Base-by-base conservation (phyloP, 2,113 vertebrate genomes). In the Isurus oxyrinchus region DNA sequence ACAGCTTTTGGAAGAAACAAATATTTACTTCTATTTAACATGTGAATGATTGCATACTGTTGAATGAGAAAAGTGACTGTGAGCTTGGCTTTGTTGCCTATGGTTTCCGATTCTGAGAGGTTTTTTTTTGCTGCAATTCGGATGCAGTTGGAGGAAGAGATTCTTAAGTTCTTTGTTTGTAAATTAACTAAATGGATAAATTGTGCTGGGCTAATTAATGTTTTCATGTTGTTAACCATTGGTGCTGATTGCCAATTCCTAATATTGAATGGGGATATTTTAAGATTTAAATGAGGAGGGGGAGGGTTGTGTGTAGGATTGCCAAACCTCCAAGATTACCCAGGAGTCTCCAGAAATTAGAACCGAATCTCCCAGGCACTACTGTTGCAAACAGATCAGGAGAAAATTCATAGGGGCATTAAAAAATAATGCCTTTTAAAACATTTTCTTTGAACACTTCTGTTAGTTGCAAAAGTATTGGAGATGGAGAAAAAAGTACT, bases 21-120 rank as follows among this genome's bases (percentile, higher is more conserved):
- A 97, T 96, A 96, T 97, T 97, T 97, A 96, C 96, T 97, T 97
- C 96, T 96, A 96, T 96, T 97, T 97, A 96, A 25, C 44, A 96
- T 96, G 96, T 97, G 97, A 97, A 97, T 97, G 96, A 86, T 44
- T 96, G 86, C 96, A 86, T 94, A 87, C 96, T 97, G 96, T 96
- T 97, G 97, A 96, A 96, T 95, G 94, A 95, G 94, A 55, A 53
- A 49, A 95, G 94, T 95, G 93, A 27, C 63, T 95, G 93, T 66
- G 25, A 72, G 66, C 94, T 95, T 44, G 63, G 27, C 66, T 97
- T 97, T 97, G 97, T 97, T 96, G 97, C 97, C 96, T 96, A 91
- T 44, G 84, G 84, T 91, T 91, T 59, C 88, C 27, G 53, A 59
- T 31, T 91, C 55, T 16, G 11, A 91, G 55, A n/a, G 27, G 44